A percentile compares a stretch with the other conserved stretches of the same genome.
Conservation (phyloP, 2,797 vertebrate species). For the Gymnothorax javanicus region DNA sequence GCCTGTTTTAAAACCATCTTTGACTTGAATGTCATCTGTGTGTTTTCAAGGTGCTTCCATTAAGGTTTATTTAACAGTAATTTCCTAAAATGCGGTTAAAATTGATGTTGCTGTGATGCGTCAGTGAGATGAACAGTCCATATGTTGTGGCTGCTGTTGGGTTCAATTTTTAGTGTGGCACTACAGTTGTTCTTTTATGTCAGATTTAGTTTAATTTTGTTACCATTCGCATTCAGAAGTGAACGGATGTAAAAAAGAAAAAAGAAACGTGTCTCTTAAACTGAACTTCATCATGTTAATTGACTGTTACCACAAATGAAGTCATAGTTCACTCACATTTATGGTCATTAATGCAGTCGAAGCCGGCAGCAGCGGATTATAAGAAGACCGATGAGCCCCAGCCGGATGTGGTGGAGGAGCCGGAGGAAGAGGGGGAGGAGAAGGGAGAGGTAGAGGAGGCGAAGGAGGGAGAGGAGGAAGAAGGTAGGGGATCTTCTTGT, state of each 20-base stretch:
- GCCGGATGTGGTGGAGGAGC: constrained; percentile 89
- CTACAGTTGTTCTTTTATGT: background rate
- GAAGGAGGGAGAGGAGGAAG: constrained; percentile 43
- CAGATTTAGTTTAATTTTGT: background rate
- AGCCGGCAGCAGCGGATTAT: constrained; percentile 79
- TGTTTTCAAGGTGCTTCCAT: background rate
- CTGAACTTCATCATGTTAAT: background rate
- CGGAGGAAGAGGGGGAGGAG: constrained; percentile 70
- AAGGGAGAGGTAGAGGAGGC: constrained; percentile 62
- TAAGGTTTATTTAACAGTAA: background rate
- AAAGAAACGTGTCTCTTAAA: too few species aligned
- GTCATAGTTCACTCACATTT: background rate
- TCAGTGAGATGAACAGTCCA: background rate
- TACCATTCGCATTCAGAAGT: background rate
- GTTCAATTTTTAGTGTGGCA: background rate
- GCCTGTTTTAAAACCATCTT: background rate
- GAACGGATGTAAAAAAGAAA: background rate
- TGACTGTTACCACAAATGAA: background rate
- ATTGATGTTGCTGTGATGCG: too few species aligned
- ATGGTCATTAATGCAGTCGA: constrained; percentile 76
- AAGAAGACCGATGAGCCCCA: constrained; percentile 97
- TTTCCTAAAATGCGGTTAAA: background rate
- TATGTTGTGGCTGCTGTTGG: background rate
- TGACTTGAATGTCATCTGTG: background rate
- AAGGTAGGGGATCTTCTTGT: constrained; percentile 47